Evolutionary conservation across 2,888 invertebrate species (phyloP).

Genomic region (Omphaloscelis lunosa): DNA sequence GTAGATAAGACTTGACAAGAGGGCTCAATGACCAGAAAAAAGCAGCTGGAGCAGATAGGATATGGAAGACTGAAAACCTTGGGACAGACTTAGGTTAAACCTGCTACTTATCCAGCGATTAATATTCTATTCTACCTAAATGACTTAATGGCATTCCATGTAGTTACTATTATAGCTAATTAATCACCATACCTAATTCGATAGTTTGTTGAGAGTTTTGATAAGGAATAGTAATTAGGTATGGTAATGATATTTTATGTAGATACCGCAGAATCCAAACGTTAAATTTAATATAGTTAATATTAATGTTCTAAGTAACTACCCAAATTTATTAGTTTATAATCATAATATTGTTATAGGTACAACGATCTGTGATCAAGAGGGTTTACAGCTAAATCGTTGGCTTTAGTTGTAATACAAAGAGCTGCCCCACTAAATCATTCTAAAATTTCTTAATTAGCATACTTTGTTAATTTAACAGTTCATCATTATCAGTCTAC

Average conservation of each 20-base stretch:
- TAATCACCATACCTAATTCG: conserved; percentile 9
- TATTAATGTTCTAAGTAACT: background rate
- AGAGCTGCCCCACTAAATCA: background rate
- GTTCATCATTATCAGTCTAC: too few relatives aligned
- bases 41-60: background rate
- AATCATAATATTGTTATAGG: background rate
- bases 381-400: background rate
- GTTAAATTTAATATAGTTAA: too few relatives aligned
- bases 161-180: background rate
- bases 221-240: background rate
- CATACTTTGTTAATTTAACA: background rate
- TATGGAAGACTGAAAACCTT: background rate
- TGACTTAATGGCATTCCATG: background rate
- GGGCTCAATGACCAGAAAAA: background rate
- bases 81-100: background rate
- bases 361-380: background rate
- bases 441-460: background rate
- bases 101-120: background rate
- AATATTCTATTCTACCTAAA: background rate
- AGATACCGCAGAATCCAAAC: too few relatives aligned
- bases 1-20: background rate
- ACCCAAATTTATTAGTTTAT: background rate
- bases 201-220: background rate
- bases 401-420: conserved; percentile 7
- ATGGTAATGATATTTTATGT: background rate